A percentile compares a stretch with the other conserved stretches of the same genome.
phyloP scores from a whole-genome alignment of 2,797 vertebrate genomes.

The Sebastes variabilis region DNA sequence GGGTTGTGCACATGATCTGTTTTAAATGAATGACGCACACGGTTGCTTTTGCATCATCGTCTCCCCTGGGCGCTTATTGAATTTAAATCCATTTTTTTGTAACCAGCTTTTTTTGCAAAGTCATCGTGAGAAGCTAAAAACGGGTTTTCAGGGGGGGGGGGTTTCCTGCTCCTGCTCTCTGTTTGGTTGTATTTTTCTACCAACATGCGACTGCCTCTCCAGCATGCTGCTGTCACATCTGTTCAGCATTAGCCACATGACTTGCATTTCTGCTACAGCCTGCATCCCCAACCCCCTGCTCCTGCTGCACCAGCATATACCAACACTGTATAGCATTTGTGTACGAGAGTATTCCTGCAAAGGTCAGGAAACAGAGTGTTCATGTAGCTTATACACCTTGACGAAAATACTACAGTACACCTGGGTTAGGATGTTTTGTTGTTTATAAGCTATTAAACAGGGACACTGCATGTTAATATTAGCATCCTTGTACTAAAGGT shows the following conservation, averaged over 20 bases:
- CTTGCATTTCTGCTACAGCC: conserved; percentile 63
- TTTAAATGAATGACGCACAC: conserved; percentile 29
- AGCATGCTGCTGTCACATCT: conserved; percentile 64
- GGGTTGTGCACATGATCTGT: conserved; percentile 12
- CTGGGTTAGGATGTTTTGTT: neutral
- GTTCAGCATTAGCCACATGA: conserved; percentile 73
- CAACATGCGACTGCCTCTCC: conserved; percentile 12
- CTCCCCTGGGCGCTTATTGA: neutral
- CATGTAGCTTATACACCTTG: neutral
- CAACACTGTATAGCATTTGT: neutral
- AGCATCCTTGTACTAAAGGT: neutral
- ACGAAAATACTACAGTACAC: neutral
- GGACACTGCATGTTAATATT: neutral
- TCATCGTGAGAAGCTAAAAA: conserved; percentile 57
- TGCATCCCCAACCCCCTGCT: neutral
- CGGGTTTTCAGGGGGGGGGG: conserved; percentile 22
- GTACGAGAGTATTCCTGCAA: neutral
- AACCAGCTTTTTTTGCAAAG: conserved; percentile 24
- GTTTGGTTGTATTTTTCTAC: conserved; percentile 39
- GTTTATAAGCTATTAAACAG: neutral
- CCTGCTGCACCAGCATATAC: neutral
- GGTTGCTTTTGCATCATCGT: neutral
- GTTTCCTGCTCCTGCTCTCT: conserved; percentile 25
- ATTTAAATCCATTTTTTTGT: neutral
- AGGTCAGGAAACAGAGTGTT: neutral